A percentile compares a stretch with the other conserved stretches of the same genome.
These are phyloP conservation scores for Osmerus eperlanus DNA, from an alignment of 2,113 vertebrate species.

Conservation along the genomic window DNA sequence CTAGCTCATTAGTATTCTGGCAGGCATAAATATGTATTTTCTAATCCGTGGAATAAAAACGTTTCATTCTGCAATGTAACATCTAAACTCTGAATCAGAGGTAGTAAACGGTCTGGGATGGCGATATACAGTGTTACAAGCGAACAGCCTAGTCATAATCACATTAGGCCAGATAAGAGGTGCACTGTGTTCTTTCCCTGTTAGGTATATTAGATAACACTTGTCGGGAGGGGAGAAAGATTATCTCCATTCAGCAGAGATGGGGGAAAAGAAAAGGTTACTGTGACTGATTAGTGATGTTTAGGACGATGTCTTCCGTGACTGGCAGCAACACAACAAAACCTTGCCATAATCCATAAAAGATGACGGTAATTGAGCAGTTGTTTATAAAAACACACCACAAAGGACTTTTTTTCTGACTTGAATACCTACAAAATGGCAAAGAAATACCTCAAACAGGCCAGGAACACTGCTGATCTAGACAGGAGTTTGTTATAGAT, in stretches of 20 bases:
- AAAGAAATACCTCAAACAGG: no score
- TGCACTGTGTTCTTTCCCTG: not conserved
- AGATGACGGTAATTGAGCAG: no score
- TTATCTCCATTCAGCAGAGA: slow-evolving; percentile 4
- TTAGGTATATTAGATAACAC: slow-evolving; percentile 3
- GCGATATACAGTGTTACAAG: not conserved
- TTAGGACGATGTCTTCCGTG: not conserved
- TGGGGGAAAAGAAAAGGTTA: not conserved
- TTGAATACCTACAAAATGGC: no score
- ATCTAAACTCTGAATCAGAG: slow-evolving; percentile 3
- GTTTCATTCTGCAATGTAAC: not conserved
- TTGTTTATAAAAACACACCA: no score
- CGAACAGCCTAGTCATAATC: not conserved
- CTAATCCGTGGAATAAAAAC: not conserved
- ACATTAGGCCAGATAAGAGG: slow-evolving; percentile 1
- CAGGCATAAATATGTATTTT: not conserved
- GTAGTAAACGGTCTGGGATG: not conserved
- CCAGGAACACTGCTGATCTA: no score
- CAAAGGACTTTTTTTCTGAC: no score
- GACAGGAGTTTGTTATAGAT: no score
- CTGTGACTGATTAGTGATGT: not conserved
- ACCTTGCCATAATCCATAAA: not conserved
- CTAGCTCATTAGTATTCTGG: not conserved
- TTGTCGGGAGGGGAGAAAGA: not conserved
- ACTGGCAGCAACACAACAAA: not conserved